phyloP scores from a whole-genome alignment of 2,797 vertebrate genomes.

The Argya squamiceps region DNA sequence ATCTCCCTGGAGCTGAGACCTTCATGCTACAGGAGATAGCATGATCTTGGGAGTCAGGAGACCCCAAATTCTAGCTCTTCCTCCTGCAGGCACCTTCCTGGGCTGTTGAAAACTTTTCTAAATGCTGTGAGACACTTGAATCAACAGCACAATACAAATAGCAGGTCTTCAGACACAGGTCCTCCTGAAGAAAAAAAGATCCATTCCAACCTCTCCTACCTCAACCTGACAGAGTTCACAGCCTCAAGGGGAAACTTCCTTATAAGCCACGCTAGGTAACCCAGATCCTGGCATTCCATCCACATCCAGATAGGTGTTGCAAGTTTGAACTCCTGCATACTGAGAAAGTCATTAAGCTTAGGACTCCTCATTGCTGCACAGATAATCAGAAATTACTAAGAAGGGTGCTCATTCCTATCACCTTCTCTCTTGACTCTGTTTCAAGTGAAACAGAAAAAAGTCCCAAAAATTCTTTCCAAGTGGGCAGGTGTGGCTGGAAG shows the following conservation, averaged over 20 bases:
- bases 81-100: not conserved
- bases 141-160: not conserved
- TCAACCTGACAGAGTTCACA: not conserved
- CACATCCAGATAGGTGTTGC: not conserved
- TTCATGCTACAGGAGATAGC: rapidly evolving
- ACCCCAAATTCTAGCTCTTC: not conserved
- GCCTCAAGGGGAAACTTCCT: not conserved
- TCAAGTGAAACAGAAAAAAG: not conserved
- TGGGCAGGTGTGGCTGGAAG: not conserved
- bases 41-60: not conserved
- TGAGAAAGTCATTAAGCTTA: not conserved
- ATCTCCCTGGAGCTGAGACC: not conserved
- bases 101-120: not conserved
- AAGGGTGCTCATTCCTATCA: not conserved
- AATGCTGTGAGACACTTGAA: not conserved
- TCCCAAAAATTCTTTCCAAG: not conserved
- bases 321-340: not conserved
- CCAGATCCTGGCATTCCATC: not conserved
- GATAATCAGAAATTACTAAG: not conserved
- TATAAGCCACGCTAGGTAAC: not conserved
- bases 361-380: not conserved
- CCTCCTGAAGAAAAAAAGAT: not conserved
- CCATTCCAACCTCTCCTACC: not conserved
- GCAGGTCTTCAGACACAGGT: not conserved
- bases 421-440: not conserved